Evolutionary conservation across 1,140 invertebrate genomes (phyloP).

Genomic region (Caenorhabditis latens): DNA sequence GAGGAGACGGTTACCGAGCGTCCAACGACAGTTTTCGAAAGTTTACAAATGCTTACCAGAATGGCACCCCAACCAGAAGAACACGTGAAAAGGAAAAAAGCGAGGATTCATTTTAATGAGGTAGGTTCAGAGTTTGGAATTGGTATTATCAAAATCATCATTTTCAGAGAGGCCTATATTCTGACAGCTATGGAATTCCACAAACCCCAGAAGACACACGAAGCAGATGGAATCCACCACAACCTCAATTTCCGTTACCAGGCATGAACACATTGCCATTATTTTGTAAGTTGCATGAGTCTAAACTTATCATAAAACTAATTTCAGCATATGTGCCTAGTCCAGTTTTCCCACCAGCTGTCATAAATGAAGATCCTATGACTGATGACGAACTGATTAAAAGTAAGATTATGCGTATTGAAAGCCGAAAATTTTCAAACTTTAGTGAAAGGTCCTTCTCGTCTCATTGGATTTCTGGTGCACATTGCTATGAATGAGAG

Average conservation of each 20-base stretch:
- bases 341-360: background rate
- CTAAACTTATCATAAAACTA: background rate
- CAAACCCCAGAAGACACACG: background rate
- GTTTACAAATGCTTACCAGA: constrained; percentile 6
- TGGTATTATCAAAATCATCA: too few relatives aligned
- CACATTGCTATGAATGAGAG: constrained; percentile 35
- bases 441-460: constrained; percentile 34
- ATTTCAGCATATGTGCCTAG: background rate
- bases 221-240: constrained; percentile 1
- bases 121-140: background rate
- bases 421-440: background rate
- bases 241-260: background rate
- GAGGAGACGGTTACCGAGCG: background rate
- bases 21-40: constrained; percentile 1
- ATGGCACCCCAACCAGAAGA: background rate
- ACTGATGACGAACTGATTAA: constrained; percentile 32
- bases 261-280: background rate
- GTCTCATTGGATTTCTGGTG: constrained; percentile 6
- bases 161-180: background rate
- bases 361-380: constrained; percentile 8
- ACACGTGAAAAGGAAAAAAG: background rate
- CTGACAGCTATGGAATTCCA: background rate
- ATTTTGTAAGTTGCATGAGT: background rate
- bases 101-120: background rate
- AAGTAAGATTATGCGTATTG: background rate